Percentiles rank a stretch among this genome's conserved stretches.
These are phyloP conservation scores for Pediacus dermestoides DNA, from an alignment of 2,888 invertebrate species.

Conservation along the genomic window DNA sequence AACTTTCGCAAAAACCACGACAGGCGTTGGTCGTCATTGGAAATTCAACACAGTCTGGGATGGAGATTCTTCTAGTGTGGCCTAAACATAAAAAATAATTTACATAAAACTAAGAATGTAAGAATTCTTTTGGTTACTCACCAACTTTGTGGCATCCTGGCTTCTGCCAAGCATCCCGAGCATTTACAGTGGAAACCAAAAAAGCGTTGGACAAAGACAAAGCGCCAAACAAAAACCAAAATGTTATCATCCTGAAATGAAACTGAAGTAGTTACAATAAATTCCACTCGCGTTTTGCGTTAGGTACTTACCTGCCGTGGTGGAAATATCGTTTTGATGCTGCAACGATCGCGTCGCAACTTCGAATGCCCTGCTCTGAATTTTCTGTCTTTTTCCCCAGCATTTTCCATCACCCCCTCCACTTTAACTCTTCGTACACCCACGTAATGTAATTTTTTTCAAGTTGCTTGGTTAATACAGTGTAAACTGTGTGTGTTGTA, in stretches of 20 bases:
- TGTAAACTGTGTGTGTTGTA: too few relatives aligned
- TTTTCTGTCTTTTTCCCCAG: conserved; percentile 34
- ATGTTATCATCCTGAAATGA: conserved; percentile 46
- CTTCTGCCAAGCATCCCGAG: conserved; percentile 62
- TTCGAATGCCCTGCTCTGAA: conserved; percentile 38
- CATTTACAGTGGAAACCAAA: conserved; percentile 34
- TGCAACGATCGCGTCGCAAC: conserved; percentile 37
- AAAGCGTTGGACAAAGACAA: conserved; percentile 43
- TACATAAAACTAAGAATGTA: too few relatives aligned
- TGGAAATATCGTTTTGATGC: conserved; percentile 26
- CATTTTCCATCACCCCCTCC: conserved; percentile 36
- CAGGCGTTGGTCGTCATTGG: conserved; percentile 84
- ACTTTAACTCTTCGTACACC: conserved; percentile 30
- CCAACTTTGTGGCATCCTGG: conserved; percentile 81
- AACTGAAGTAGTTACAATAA: conserved; percentile 10
- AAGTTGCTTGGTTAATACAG: conserved; percentile 17
- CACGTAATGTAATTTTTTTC: conserved; percentile 25
- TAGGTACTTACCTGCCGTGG: conserved; percentile 31
- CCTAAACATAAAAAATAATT: conserved; percentile 54
- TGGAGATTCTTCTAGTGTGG: conserved; percentile 74
- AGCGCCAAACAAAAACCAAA: conserved; percentile 45
- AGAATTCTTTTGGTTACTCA: conserved; percentile 43
- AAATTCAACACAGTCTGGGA: conserved; percentile 82
- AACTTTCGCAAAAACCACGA: conserved; percentile 82
- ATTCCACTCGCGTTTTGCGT: conserved; percentile 5